Evolutionary conservation across 2,888 invertebrate genomes (phyloP).

Genomic region (Leptogaster cylindrica): DNA sequence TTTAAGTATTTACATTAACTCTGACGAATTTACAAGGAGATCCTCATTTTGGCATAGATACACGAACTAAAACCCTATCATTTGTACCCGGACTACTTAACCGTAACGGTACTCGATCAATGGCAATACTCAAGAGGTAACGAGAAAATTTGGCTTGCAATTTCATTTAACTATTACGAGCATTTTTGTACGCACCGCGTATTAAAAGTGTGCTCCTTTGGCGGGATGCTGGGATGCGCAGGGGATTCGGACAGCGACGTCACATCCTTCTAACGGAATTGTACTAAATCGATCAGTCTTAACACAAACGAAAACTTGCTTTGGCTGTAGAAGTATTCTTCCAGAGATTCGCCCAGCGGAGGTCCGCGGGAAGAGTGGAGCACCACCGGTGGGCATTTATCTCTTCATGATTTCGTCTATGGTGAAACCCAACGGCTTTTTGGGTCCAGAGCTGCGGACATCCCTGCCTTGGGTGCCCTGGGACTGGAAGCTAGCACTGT

Average conservation of each 20-base stretch:
- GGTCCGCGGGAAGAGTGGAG: too few relatives aligned
- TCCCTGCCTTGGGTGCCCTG: too few relatives aligned
- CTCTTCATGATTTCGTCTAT: slow-evolving; percentile 90
- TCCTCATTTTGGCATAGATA: too few relatives aligned
- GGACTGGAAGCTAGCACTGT: too few relatives aligned
- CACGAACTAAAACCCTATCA: too few relatives aligned
- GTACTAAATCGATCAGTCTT: slow-evolving; percentile 37
- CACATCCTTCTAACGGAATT: slow-evolving; percentile 4
- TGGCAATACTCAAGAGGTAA: slow-evolving; percentile 24
- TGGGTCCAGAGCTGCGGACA: slow-evolving; percentile 55
- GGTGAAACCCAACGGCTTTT: slow-evolving; percentile 75
- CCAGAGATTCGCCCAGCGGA: neutral
- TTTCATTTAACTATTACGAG: slow-evolving; percentile 30
- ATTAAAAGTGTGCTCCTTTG: neutral
- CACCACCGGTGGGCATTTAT: slow-evolving; percentile 62
- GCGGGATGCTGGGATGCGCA: neutral
- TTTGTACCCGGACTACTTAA: too few relatives aligned
- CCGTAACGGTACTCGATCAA: too few relatives aligned
- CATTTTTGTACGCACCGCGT: neutral
- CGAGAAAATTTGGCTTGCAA: slow-evolving; percentile 36
- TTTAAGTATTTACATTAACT: too few relatives aligned
- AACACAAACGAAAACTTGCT: slow-evolving; percentile 20
- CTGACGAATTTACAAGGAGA: too few relatives aligned
- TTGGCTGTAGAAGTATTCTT: slow-evolving; percentile 11
- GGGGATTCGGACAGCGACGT: neutral